A percentile compares a stretch with the other conserved stretches of the same genome.
phyloP scores from a whole-genome alignment of 2,888 invertebrate genomes.

The Sarcophaga subvicina region DNA sequence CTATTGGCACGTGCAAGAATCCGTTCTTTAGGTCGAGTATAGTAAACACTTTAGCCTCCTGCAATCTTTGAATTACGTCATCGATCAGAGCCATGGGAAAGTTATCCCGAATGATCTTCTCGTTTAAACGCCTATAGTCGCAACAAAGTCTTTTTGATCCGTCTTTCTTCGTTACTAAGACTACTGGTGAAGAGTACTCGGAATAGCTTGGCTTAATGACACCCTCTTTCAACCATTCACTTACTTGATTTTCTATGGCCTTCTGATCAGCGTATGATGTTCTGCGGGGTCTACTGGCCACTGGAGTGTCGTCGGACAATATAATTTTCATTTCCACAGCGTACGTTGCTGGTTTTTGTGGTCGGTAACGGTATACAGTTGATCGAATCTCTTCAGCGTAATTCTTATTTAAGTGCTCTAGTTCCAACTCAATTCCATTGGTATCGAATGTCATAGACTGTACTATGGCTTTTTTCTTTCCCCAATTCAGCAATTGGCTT shows the following conservation, averaged over 20 bases:
- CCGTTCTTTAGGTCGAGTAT: background rate
- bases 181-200: background rate
- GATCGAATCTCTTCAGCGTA: background rate
- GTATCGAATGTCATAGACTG: too few species aligned
- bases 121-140: constrained; percentile 73
- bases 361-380: background rate
- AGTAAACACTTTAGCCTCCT: constrained; percentile 17
- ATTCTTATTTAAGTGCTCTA: background rate
- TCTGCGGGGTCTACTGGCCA: constrained; percentile 1
- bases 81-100: constrained; percentile 61
- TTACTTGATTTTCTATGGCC: too few species aligned
- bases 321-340: background rate
- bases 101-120: constrained; percentile 54
- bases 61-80: constrained; percentile 47
- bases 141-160: constrained; percentile 72
- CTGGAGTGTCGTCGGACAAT: constrained; percentile 14
- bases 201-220: too few species aligned
- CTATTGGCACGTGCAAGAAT: too few species aligned
- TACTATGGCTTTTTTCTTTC: background rate
- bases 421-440: background rate
- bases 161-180: background rate
- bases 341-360: background rate
- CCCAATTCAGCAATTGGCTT: constrained; percentile 7
- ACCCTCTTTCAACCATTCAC: too few species aligned
- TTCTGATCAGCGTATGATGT: background rate